These are phyloP conservation scores for Pangasius macronema DNA, from an alignment of 2,797 vertebrate species.

Conservation along the genomic window DNA sequence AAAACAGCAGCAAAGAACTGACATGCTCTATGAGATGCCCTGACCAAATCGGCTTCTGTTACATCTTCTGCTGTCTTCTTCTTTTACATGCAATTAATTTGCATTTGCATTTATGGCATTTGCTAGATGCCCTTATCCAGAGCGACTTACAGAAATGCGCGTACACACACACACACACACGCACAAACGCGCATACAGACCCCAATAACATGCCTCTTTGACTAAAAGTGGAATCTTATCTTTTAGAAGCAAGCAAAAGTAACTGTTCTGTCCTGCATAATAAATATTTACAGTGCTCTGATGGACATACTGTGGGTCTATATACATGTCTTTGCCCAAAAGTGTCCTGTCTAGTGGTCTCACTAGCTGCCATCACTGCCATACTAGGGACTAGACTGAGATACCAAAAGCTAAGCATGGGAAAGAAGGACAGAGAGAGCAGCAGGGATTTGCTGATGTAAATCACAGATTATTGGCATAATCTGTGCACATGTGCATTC, in stretches of 20 bases:
- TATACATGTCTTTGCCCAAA: conserved; percentile 2
- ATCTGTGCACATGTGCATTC: background rate
- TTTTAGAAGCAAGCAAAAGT: background rate
- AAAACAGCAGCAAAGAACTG: conserved; percentile 50
- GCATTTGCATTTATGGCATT: background rate
- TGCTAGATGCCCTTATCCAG: background rate
- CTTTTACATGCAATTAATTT: conserved; percentile 8
- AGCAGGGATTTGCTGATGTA: conserved; percentile 9
- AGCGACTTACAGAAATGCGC: background rate
- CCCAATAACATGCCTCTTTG: background rate
- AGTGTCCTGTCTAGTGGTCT: background rate
- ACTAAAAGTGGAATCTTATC: background rate
- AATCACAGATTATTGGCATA: conserved; percentile 5
- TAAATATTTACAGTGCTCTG: background rate
- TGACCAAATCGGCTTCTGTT: conserved; percentile 32
- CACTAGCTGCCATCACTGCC: background rate
- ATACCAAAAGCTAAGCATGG: background rate
- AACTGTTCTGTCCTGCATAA: background rate
- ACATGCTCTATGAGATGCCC: conserved; percentile 53
- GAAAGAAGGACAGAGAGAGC: conserved; percentile 14
- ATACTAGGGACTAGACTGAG: conserved; percentile 1
- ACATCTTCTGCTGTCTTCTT: conserved; percentile 39
- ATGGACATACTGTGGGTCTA: conserved; percentile 2
- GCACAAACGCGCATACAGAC: background rate
- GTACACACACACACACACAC: background rate